Percentiles rank a stretch among this genome's conserved stretches.
Conservation (phyloP, 2,888 invertebrate species). For the Azorinus chamasolen region DNA sequence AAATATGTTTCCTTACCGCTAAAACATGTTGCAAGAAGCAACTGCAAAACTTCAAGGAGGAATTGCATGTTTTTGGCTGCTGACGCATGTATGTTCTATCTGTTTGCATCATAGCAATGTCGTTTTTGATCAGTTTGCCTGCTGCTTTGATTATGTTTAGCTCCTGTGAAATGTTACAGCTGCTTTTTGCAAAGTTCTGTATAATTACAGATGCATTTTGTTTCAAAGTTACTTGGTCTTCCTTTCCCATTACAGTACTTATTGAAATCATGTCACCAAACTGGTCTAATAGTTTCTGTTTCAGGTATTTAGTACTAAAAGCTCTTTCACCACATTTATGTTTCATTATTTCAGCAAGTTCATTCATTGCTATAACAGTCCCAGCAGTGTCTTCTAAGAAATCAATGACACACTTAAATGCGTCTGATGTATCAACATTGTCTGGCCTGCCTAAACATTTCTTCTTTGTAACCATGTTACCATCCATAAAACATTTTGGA, state of each 20-base stretch:
- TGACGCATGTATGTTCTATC: slow-evolving; percentile 9
- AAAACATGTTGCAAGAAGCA: slow-evolving; percentile 39
- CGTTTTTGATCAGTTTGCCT: slow-evolving; percentile 67
- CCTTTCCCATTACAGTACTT: slow-evolving; percentile 45
- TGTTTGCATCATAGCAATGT: slow-evolving; percentile 49
- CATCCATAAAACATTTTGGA: too few relatives aligned
- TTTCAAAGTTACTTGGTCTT: slow-evolving; percentile 57
- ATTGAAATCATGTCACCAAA: slow-evolving; percentile 62
- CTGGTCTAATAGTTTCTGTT: slow-evolving; percentile 47
- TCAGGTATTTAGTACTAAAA: slow-evolving; percentile 49
- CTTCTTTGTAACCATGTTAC: neutral
- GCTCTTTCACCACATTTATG: slow-evolving; percentile 22
- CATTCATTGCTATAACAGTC: slow-evolving; percentile 34
- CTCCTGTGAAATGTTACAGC: slow-evolving; percentile 14
- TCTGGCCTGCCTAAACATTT: slow-evolving; percentile 1
- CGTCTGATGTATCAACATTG: neutral
- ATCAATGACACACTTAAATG: slow-evolving; percentile 27
- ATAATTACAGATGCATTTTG: slow-evolving; percentile 44
- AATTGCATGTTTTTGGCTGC: slow-evolving; percentile 7
- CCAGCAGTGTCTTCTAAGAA: slow-evolving; percentile 36
- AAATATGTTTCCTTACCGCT: slow-evolving; percentile 21
- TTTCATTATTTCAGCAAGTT: slow-evolving; percentile 36
- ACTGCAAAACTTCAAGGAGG: slow-evolving; percentile 17
- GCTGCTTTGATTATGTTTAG: slow-evolving; percentile 57
- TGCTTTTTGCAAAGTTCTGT: slow-evolving; percentile 37